A percentile compares a stretch with the other conserved stretches of the same genome.
These are phyloP conservation scores for Drosophila rubida DNA, from an alignment of 2,888 invertebrate species.

Conservation along the genomic window DNA sequence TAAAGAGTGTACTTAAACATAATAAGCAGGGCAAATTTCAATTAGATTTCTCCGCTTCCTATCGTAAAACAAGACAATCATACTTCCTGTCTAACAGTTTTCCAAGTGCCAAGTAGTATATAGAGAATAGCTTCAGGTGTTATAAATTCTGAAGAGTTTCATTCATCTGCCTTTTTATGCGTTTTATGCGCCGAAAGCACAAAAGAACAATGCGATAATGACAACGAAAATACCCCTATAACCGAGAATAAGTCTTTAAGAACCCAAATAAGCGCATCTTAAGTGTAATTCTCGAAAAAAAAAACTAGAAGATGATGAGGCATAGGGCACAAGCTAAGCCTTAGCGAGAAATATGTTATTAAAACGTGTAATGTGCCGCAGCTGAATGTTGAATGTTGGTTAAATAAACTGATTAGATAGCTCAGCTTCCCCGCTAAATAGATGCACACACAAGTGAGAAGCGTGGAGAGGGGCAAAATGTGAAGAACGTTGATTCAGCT, in stretches of 20 bases:
- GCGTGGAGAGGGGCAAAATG: not conserved
- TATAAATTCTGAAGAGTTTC: not conserved
- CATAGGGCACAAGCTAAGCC: slow-evolving; percentile 16
- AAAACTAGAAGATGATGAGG: not conserved
- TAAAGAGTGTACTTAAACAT: not conserved
- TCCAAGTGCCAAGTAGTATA: not conserved
- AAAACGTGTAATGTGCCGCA: slow-evolving; percentile 9
- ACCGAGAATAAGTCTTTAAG: slow-evolving; percentile 5
- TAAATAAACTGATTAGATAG: slow-evolving; percentile 26
- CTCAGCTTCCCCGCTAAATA: slow-evolving; percentile 10
- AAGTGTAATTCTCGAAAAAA: slow-evolving; percentile 8
- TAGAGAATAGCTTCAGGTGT: slow-evolving; percentile 10
- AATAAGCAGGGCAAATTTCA: not conserved
- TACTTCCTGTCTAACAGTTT: slow-evolving; percentile 7
- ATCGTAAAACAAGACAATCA: not conserved
- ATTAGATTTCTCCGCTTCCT: not conserved
- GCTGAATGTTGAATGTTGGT: slow-evolving; percentile 1
- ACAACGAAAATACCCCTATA: slow-evolving; percentile 16
- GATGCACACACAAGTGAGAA: not conserved
- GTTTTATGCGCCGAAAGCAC: slow-evolving; percentile 2
- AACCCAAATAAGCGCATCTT: slow-evolving; percentile 22
- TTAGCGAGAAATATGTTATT: slow-evolving; percentile 18
- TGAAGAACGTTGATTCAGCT: slow-evolving; percentile 9
- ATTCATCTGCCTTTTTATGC: slow-evolving; percentile 6
- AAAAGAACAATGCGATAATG: slow-evolving; percentile 13